A percentile compares a stretch with the other conserved stretches of the same genome.
phyloP scores from a whole-genome alignment of 2,797 vertebrate species.

The Acomys russatus region DNA sequence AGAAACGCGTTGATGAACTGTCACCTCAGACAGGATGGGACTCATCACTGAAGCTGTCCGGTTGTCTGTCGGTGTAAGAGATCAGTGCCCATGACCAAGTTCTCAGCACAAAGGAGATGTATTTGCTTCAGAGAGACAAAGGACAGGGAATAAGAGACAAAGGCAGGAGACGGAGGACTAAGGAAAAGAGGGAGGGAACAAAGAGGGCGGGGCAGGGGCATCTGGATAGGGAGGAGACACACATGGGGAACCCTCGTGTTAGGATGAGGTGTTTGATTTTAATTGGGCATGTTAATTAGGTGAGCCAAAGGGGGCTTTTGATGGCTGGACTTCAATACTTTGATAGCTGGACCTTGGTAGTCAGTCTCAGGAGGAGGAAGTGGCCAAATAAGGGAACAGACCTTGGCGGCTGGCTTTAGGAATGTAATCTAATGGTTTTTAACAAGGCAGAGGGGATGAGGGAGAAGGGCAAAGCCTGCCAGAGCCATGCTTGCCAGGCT shows the following conservation, averaged over 20 bases:
- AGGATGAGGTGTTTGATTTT: background rate
- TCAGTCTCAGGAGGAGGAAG: background rate
- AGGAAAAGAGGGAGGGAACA: too few species aligned
- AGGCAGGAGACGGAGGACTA: background rate
- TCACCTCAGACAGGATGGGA: background rate
- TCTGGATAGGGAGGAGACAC: background rate
- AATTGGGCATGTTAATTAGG: background rate
- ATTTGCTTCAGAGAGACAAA: background rate
- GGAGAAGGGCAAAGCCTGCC: too few species aligned
- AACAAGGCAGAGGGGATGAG: too few species aligned
- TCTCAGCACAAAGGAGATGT: background rate
- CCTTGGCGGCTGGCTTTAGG: too few species aligned
- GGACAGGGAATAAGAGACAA: background rate
- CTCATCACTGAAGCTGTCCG: accelerated
- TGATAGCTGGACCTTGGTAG: background rate
- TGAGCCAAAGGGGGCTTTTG: background rate
- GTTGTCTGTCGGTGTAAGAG: background rate
- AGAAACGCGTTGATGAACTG: background rate
- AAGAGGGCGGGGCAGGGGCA: background rate
- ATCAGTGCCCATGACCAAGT: background rate
- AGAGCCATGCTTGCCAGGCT: too few species aligned
- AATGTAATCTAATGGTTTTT: too few species aligned
- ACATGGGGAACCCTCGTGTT: background rate
- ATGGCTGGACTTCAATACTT: background rate
- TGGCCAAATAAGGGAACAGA: too few species aligned